A percentile compares a stretch with the other conserved stretches of the same genome.
Evolutionary conservation across 2,113 vertebrate genomes (phyloP).

Genomic region (Pardalotus punctatus): DNA sequence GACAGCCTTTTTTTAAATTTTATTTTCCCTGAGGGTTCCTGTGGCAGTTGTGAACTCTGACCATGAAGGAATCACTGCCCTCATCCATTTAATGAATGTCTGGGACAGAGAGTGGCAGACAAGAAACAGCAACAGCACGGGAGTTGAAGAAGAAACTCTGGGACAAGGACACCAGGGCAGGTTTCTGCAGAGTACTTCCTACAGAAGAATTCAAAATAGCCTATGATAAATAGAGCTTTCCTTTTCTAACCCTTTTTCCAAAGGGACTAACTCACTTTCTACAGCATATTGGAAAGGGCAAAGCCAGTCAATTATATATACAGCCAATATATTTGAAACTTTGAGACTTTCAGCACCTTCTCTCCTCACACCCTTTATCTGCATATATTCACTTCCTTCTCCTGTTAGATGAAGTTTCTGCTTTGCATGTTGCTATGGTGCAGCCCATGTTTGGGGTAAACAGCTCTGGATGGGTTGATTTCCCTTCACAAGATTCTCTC

Average conservation of each 20-base stretch:
- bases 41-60: neutral
- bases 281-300: neutral
- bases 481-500: too few species aligned
- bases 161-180: neutral
- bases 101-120: neutral
- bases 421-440: neutral
- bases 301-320: neutral
- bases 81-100: neutral
- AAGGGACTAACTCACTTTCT: neutral
- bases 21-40: neutral
- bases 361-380: neutral
- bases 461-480: too few species aligned
- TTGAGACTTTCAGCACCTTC: neutral
- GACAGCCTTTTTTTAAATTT: too few species aligned
- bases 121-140: neutral
- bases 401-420: neutral
- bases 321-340: neutral
- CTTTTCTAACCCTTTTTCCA: neutral
- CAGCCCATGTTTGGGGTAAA: too few species aligned
- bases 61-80: neutral
- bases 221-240: neutral
- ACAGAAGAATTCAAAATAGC: neutral
- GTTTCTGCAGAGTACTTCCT: neutral
- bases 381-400: neutral
- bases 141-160: neutral